Evolutionary conservation across 2,113 vertebrate species (phyloP), one percentile per base, ranked within the genome.

Genomic region (Sebastes fasciatus): DNA sequence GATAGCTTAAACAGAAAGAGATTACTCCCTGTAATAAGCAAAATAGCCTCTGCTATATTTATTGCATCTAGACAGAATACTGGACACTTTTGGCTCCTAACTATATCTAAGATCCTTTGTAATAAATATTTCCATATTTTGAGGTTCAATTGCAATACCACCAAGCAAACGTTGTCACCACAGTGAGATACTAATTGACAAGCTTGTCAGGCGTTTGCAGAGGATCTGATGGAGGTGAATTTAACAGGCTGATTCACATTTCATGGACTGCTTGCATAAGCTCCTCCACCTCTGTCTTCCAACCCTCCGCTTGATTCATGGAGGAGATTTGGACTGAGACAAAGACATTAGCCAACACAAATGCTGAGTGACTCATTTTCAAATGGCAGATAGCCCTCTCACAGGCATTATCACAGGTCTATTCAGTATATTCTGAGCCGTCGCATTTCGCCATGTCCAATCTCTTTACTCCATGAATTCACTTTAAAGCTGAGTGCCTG

Each of bases 301-400:
- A 86, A 86, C 77, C 76, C 82, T 82, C 80, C 2, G 48, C 79
- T 87, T 84, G 71, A 91, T 89, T 92, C 84, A 92, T 77, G 83
- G 77, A 70, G 86, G 83, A 89, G 88, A 89, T 89, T 81, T 87
- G 88, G 86, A 88, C 61, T 3, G 63, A 92, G 88, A 93, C 84
- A 92, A 93, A 92, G 89, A 88, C 89, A 82, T 88, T 79, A 88
- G 76, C 81, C 87, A 77, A 87, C 74, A 77, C 88, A 85, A 90
- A 87, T 64, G 80, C 90, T 87, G 85, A 89, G 82, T 93, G 93
- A 90, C 86, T 92, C 92, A 93, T 89, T 89, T 88, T 87, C 54
- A 93, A 80, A 88, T 86, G 89, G 90, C 89, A 90, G 80, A 75
- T 77, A 66, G 84, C 68, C 26, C 77, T 85, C 84, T 88, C 19